phyloP scores from a whole-genome alignment of 1,140 invertebrate species.

The Bombus confusus region DNA sequence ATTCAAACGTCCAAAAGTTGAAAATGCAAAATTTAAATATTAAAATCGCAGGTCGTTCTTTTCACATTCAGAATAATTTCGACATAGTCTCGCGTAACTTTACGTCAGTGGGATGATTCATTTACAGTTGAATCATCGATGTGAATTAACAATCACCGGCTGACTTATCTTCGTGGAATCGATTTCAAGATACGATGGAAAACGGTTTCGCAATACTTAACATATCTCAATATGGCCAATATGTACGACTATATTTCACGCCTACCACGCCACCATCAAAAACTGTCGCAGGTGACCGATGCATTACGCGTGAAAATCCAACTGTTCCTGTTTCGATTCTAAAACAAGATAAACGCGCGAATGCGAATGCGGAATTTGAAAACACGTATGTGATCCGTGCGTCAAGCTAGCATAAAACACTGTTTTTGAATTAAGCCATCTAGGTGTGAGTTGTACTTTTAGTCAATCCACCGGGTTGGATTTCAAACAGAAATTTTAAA shows the following conservation, averaged over 20 bases:
- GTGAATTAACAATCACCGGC: neutral
- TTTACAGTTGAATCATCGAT: neutral
- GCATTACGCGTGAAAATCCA: constrained; percentile 17
- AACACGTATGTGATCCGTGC: neutral
- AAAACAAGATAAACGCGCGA: constrained; percentile 16
- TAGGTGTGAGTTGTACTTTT: neutral
- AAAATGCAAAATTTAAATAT: too few species aligned
- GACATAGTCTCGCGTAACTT: neutral
- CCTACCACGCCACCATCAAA: neutral
- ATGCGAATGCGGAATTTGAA: constrained; percentile 1
- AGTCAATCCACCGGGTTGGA: neutral
- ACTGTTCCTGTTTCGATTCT: neutral
- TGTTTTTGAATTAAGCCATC: constrained; percentile 15
- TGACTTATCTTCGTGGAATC: neutral
- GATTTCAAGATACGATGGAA: neutral
- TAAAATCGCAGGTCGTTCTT: neutral
- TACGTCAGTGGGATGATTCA: neutral
- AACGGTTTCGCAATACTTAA: neutral
- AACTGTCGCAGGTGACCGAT: constrained; percentile 7
- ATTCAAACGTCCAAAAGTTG: neutral
- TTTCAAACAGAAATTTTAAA: neutral
- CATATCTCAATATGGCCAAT: too few species aligned
- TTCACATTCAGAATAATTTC: neutral
- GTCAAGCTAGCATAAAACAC: neutral
- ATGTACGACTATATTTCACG: neutral